Conservation (phyloP, 2,888 invertebrate species). For the Galerucella nymphaeae region DNA sequence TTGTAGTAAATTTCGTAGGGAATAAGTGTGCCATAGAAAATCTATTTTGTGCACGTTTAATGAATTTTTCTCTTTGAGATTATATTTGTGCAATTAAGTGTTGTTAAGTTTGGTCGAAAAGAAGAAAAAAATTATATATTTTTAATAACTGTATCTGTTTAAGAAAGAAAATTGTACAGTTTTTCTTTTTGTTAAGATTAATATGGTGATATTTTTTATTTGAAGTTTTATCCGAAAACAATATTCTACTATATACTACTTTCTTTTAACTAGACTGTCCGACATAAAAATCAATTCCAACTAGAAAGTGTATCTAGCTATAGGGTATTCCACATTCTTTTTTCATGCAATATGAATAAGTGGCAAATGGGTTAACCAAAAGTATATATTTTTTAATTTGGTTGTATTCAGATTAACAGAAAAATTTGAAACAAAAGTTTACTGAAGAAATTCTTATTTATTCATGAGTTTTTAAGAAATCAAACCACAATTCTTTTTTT, state of each 20-base stretch:
- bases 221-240: slow-evolving; percentile 39
- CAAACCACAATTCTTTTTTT: too few species aligned
- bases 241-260: slow-evolving; percentile 9
- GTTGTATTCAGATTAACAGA: too few species aligned
- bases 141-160: slow-evolving; percentile 52
- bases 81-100: slow-evolving; percentile 50
- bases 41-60: slow-evolving; percentile 38
- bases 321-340: too few species aligned
- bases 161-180: slow-evolving; percentile 46
- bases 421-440: too few species aligned
- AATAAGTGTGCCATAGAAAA: slow-evolving; percentile 33
- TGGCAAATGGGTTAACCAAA: too few species aligned
- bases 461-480: too few species aligned
- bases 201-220: slow-evolving; percentile 48
- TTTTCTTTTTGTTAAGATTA: slow-evolving; percentile 48
- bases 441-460: too few species aligned
- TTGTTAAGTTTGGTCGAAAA: slow-evolving; percentile 49
- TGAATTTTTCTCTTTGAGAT: slow-evolving; percentile 30
- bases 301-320: too few species aligned
- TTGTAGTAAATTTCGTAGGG: slow-evolving; percentile 27
- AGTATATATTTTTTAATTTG: too few species aligned
- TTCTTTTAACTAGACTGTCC: slow-evolving; percentile 7
- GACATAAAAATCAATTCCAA: neutral
- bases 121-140: slow-evolving; percentile 47
- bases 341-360: too few species aligned